Evolutionary conservation across 2,113 vertebrate genomes (phyloP).

Genomic region (Phrynocephalus versicolor): DNA sequence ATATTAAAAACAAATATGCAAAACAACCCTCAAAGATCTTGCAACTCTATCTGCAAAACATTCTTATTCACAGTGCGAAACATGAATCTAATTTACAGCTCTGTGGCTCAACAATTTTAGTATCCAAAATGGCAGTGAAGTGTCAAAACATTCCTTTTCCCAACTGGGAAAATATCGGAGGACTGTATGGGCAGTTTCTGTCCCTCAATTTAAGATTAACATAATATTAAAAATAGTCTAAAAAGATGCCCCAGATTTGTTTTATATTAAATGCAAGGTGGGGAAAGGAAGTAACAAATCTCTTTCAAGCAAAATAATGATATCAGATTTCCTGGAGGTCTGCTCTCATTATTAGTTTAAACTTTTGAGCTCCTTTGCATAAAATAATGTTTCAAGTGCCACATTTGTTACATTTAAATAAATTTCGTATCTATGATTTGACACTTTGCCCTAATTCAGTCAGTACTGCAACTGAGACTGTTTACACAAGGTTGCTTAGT

Average conservation of each 20-base stretch:
- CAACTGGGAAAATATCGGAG: not conserved
- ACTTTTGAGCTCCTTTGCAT: too few species aligned
- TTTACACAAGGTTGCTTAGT: too few species aligned
- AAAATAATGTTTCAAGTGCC: too few species aligned
- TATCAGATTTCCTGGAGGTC: too few species aligned
- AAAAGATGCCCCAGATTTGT: not conserved
- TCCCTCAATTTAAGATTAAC: not conserved
- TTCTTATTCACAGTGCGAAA: not conserved
- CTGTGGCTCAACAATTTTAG: not conserved
- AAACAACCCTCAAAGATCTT: not conserved
- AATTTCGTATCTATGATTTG: too few species aligned
- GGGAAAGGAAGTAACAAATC: not conserved
- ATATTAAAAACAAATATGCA: not conserved
- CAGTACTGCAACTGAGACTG: too few species aligned
- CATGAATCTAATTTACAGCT: not conserved
- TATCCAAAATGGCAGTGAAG: not conserved
- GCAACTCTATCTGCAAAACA: not conserved
- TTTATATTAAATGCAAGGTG: not conserved
- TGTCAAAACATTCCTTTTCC: not conserved
- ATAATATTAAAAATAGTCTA: not conserved
- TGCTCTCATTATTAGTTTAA: too few species aligned
- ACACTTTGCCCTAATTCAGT: too few species aligned
- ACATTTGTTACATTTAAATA: too few species aligned
- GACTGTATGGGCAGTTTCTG: not conserved
- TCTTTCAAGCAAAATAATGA: too few species aligned